phyloP scores from a whole-genome alignment of 2,888 invertebrate species.

The Tuberolachnus salignus region DNA sequence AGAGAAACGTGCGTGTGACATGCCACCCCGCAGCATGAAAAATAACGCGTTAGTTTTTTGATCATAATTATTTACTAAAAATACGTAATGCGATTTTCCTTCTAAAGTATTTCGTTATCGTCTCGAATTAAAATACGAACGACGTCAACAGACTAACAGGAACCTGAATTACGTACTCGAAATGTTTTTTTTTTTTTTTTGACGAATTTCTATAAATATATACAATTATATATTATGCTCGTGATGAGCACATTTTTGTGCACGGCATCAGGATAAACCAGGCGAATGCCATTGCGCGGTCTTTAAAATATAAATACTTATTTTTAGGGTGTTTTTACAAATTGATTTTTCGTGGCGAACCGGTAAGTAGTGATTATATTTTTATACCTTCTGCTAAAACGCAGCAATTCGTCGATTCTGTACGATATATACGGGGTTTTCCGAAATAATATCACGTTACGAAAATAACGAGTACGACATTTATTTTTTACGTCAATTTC shows the following conservation, averaged over 20 bases:
- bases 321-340: background rate
- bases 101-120: no score
- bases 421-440: background rate
- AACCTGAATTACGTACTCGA: no score
- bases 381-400: background rate
- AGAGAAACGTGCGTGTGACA: no score
- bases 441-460: background rate
- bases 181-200: background rate
- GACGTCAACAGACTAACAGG: no score
- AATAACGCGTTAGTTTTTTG: no score
- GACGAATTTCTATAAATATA: background rate
- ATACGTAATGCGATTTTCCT: no score
- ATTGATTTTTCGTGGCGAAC: background rate
- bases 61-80: no score
- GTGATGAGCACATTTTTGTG: no score
- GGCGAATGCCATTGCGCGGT: background rate
- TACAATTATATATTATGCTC: background rate
- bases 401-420: background rate
- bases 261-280: no score
- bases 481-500: no score
- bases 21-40: no score
- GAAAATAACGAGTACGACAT: conserved; percentile 1
- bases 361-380: background rate
- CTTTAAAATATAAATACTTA: background rate
- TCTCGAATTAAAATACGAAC: no score